Evolutionary conservation across 2,797 vertebrate species (phyloP).

Genomic region (Danio kyathit): DNA sequence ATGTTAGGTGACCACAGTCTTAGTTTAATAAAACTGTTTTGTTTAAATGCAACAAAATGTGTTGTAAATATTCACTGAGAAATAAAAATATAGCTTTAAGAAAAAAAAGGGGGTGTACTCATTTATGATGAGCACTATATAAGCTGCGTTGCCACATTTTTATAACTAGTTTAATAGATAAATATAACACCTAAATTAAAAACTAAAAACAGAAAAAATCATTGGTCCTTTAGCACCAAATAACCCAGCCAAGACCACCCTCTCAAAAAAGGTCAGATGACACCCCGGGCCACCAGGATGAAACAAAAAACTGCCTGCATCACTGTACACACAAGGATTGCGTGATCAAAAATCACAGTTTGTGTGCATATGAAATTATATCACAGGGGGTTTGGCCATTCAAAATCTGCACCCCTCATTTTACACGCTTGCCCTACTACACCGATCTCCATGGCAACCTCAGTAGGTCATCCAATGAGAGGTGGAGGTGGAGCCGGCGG

Average conservation of each 20-base stretch:
- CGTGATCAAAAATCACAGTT: conserved; percentile 10
- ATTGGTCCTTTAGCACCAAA: not conserved
- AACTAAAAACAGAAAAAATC: too few relatives aligned
- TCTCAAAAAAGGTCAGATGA: conserved; percentile 3
- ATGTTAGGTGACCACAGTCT: too few relatives aligned
- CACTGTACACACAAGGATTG: not conserved
- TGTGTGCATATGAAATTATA: conserved; percentile 31
- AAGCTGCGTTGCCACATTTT: too few relatives aligned
- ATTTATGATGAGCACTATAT: too few relatives aligned
- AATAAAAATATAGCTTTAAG: too few relatives aligned
- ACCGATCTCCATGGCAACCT: conserved; percentile 82
- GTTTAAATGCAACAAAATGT: too few relatives aligned
- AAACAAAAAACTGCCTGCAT: not conserved
- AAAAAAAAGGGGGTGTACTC: too few relatives aligned
- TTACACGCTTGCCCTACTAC: conserved; percentile 75
- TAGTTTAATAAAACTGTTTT: too few relatives aligned
- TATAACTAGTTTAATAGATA: too few relatives aligned
- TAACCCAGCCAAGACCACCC: not conserved
- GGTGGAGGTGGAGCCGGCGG: conserved; percentile 75
- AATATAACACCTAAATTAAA: too few relatives aligned
- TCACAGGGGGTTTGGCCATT: conserved; percentile 61
- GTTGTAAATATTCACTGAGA: too few relatives aligned
- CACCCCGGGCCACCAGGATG: not conserved
- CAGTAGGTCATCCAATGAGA: conserved; percentile 86
- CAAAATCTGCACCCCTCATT: conserved; percentile 74